Evolutionary conservation across 2,113 vertebrate genomes (phyloP).

Genomic region (Heloderma charlesbogerti): DNA sequence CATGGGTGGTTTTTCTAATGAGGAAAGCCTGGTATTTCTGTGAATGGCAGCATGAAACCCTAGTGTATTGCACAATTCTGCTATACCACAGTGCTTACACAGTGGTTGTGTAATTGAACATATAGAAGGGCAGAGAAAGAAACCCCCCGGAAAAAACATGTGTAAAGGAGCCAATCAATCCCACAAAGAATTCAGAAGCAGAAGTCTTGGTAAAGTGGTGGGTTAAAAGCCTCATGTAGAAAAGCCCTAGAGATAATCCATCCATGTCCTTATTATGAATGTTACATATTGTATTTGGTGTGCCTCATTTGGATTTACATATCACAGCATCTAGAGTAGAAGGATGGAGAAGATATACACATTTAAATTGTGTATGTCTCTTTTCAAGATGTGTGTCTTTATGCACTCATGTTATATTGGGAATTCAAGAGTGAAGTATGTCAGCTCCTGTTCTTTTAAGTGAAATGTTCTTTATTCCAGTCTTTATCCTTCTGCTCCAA

Average conservation of each 20-base stretch:
- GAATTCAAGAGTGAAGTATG: background rate
- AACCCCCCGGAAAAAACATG: too few species aligned
- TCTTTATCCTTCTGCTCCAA: background rate
- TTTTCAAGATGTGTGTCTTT: slow-evolving; percentile 4
- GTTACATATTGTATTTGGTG: background rate
- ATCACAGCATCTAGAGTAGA: background rate
- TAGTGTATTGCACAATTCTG: too few species aligned
- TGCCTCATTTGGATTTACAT: slow-evolving; percentile 4
- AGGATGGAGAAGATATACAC: background rate
- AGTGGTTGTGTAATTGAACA: too few species aligned
- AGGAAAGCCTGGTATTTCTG: too few species aligned
- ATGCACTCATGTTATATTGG: background rate
- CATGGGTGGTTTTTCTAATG: too few species aligned
- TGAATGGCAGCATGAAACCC: too few species aligned
- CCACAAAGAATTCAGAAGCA: too few species aligned
- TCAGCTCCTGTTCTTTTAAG: background rate
- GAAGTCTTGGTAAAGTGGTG: too few species aligned
- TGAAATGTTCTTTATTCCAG: background rate
- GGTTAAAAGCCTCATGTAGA: too few species aligned
- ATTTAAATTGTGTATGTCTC: background rate
- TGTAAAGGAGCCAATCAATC: too few species aligned
- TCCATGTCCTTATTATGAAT: background rate
- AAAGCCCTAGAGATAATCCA: background rate
- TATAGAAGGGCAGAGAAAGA: too few species aligned
- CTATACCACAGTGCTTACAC: too few species aligned